phyloP scores from a whole-genome alignment of 1,140 invertebrate genomes.

The Luehdorfia chinensis region DNA sequence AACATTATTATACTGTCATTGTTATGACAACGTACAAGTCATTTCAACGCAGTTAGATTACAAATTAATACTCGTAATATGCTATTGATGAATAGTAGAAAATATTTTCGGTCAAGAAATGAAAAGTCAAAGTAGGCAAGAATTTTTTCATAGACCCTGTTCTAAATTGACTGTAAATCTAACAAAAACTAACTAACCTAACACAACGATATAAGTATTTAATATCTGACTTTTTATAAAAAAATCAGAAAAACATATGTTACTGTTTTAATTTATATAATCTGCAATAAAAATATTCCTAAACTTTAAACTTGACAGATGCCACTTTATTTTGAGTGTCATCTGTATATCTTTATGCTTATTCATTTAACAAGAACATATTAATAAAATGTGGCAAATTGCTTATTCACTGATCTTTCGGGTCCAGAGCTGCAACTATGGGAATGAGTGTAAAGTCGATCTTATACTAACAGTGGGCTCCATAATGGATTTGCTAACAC shows the following conservation, averaged over 20 bases:
- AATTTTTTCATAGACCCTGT: too few species aligned
- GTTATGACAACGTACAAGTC: too few species aligned
- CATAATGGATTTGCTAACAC: slow-evolving; percentile 44
- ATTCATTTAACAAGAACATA: slow-evolving; percentile 18
- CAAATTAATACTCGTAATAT: too few species aligned
- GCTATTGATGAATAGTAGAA: too few species aligned
- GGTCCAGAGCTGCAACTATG: slow-evolving; percentile 48
- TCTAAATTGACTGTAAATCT: too few species aligned
- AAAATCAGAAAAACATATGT: too few species aligned
- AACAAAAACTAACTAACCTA: too few species aligned
- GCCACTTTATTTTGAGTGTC: slow-evolving; percentile 7
- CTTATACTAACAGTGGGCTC: slow-evolving; percentile 59
- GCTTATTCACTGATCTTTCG: slow-evolving; percentile 63
- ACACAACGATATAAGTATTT: too few species aligned
- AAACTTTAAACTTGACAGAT: slow-evolving; percentile 13
- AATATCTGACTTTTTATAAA: too few species aligned
- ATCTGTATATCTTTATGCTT: slow-evolving; percentile 5
- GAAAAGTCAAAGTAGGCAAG: too few species aligned
- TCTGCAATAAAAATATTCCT: slow-evolving; percentile 2
- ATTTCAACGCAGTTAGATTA: too few species aligned
- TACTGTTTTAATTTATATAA: not conserved
- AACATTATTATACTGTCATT: not conserved
- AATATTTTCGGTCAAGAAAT: too few species aligned
- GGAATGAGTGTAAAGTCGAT: slow-evolving; percentile 64
- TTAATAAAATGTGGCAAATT: slow-evolving; percentile 67